phyloP scores from a whole-genome alignment of 2,888 invertebrate species.

The Andrena camellia region DNA sequence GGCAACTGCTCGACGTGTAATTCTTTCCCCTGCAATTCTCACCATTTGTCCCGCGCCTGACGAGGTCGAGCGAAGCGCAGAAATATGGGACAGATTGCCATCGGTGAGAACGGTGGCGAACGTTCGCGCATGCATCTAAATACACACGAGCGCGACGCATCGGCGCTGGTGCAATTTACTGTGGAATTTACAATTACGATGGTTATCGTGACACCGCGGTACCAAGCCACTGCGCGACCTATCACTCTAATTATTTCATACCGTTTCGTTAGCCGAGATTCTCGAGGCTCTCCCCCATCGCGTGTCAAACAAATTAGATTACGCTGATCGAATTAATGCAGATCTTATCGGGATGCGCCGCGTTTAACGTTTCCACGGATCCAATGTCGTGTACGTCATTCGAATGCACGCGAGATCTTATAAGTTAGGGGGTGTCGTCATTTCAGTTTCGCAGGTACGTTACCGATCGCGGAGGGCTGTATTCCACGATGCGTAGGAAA shows the following conservation, averaged over 20 bases:
- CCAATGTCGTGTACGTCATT: background rate
- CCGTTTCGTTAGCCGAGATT: background rate
- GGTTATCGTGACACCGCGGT: conserved; percentile 21
- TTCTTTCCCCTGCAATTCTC: background rate
- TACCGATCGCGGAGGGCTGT: too few species aligned
- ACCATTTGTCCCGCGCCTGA: too few species aligned
- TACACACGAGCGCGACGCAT: conserved; percentile 16
- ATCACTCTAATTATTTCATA: conserved; percentile 14
- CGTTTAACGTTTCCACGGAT: background rate
- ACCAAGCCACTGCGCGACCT: conserved; percentile 6
- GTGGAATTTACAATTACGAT: conserved; percentile 35
- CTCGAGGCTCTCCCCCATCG: background rate
- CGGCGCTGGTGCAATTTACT: conserved; percentile 28
- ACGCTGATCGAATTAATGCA: conserved; percentile 7
- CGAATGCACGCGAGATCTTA: too few species aligned
- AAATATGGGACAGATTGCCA: conserved; percentile 8
- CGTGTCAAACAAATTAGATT: conserved; percentile 30
- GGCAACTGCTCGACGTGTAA: background rate
- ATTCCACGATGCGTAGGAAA: too few species aligned
- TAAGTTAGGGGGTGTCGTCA: too few species aligned
- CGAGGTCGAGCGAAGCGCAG: background rate
- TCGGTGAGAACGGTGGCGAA: background rate
- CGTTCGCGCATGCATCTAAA: background rate
- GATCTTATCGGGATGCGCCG: conserved; percentile 7
- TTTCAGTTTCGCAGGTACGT: too few species aligned